Conservation (phyloP, 92 coral and sea anemone species). For the Scolanthus callimorphus region DNA sequence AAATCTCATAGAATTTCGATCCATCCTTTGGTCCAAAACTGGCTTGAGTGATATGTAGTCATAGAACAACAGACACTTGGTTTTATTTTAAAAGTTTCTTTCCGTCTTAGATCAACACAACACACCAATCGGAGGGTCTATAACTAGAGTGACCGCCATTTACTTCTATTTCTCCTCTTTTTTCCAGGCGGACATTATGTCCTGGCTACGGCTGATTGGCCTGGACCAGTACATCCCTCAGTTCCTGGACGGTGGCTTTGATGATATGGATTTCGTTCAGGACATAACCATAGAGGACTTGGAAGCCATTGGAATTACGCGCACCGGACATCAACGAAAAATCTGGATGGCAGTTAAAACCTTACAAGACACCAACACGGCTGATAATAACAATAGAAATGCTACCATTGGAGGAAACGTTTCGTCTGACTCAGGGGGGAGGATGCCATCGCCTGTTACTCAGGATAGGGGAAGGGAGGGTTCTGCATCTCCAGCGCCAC, state of each 20-base stretch:
- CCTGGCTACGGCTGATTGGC: constrained; percentile 89
- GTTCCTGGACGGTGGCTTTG: constrained; percentile 95
- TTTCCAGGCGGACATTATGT: constrained; percentile 74
- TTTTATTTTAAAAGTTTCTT: no score
- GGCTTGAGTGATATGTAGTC: no score
- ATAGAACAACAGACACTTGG: no score
- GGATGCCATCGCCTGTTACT: background rate
- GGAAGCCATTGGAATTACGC: constrained; percentile 79
- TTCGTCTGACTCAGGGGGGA: background rate
- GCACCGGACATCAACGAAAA: constrained; percentile 91
- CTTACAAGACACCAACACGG: constrained; percentile 13
- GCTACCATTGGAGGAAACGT: background rate
- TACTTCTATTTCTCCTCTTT: no score
- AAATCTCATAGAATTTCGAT: no score
- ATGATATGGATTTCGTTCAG: constrained; percentile 90
- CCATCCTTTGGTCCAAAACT: no score
- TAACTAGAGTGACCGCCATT: no score
- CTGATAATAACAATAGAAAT: background rate
- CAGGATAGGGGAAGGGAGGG: background rate
- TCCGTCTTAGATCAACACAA: no score
- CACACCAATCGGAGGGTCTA: no score
- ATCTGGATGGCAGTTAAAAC: constrained; percentile 83
- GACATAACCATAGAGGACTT: constrained; percentile 89
- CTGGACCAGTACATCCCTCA: constrained; percentile 84
- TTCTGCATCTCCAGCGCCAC: background rate